A percentile compares a stretch with the other conserved stretches of the same genome.
These are phyloP conservation scores for Drosophila hydei DNA, from an alignment of 1,140 invertebrate species.

Conservation along the genomic window DNA sequence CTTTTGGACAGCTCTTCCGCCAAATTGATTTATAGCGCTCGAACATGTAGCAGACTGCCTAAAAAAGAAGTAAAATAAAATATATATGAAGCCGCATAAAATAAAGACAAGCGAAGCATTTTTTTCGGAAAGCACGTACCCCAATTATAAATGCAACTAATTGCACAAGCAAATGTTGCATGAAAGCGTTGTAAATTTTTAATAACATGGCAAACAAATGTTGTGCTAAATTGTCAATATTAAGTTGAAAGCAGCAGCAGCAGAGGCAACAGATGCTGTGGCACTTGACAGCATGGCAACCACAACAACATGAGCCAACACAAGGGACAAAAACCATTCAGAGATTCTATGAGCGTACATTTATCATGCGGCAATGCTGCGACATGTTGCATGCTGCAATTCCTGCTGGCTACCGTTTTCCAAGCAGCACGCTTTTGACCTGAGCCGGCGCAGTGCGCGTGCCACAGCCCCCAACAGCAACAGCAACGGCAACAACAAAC, in stretches of 20 bases:
- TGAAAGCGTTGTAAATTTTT: slow-evolving; percentile 71
- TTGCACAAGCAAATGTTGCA: slow-evolving; percentile 66
- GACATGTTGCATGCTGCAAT: slow-evolving; percentile 19
- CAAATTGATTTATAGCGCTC: slow-evolving; percentile 81
- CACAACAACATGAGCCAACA: neutral
- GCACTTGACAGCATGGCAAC: slow-evolving; percentile 19
- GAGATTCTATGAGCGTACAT: slow-evolving; percentile 34
- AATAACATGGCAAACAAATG: slow-evolving; percentile 72
- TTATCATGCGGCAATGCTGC: slow-evolving; percentile 26
- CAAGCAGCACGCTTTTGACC: slow-evolving; percentile 74
- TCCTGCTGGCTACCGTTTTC: slow-evolving; percentile 63
- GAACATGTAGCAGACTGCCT: slow-evolving; percentile 56
- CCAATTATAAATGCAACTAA: slow-evolving; percentile 78
- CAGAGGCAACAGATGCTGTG: neutral
- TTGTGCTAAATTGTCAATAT: slow-evolving; percentile 82
- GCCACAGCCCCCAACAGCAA: slow-evolving; percentile 31
- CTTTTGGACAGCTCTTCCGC: slow-evolving; percentile 45
- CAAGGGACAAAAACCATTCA: slow-evolving; percentile 11
- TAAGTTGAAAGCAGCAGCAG: slow-evolving; percentile 35
- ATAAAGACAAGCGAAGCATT: slow-evolving; percentile 25
- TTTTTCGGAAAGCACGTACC: slow-evolving; percentile 52
- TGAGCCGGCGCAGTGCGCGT: slow-evolving; percentile 55
- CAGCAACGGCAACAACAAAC: slow-evolving; percentile 37
- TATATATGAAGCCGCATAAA: slow-evolving; percentile 11
- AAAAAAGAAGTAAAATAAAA: slow-evolving; percentile 26